Conservation (phyloP, 2,888 invertebrate genomes). For the Nemapogon koenigi region DNA sequence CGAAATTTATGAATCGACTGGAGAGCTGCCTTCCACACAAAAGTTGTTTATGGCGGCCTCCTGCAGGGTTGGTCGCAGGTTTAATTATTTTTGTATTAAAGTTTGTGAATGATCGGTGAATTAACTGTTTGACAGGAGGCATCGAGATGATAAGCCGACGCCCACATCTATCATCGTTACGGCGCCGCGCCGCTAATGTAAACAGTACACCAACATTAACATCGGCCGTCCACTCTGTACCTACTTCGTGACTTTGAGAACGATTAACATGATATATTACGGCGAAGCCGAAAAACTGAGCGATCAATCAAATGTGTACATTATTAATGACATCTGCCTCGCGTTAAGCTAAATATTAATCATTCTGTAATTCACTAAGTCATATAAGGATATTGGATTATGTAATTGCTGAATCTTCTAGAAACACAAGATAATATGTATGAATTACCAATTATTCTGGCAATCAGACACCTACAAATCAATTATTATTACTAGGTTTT, state of each 20-base stretch:
- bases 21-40: slow-evolving; percentile 59
- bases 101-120: too few species aligned
- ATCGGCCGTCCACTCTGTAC: slow-evolving; percentile 1
- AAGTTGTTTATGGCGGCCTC: slow-evolving; percentile 52
- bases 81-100: slow-evolving; percentile 21
- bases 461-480: too few species aligned
- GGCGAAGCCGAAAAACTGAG: slow-evolving; percentile 25
- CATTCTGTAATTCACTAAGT: slow-evolving; percentile 28
- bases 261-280: slow-evolving; percentile 25
- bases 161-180: slow-evolving; percentile 8
- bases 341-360: slow-evolving; percentile 38
- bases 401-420: slow-evolving; percentile 4
- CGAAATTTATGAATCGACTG: slow-evolving; percentile 57
- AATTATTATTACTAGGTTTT: too few species aligned
- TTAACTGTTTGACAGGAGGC: too few species aligned
- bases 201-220: slow-evolving; percentile 8
- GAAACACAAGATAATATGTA: too few species aligned
- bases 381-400: slow-evolving; percentile 18
- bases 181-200: slow-evolving; percentile 5
- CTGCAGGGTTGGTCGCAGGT: slow-evolving; percentile 34
- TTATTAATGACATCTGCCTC: slow-evolving; percentile 47
- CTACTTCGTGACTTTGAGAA: slow-evolving; percentile 13
- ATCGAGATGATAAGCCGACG: slow-evolving; percentile 5
- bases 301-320: slow-evolving; percentile 43
- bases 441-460: too few species aligned